These are phyloP conservation scores for Nannobrachium achirus DNA, from an alignment of 2,113 vertebrate species.

Conservation along the genomic window DNA sequence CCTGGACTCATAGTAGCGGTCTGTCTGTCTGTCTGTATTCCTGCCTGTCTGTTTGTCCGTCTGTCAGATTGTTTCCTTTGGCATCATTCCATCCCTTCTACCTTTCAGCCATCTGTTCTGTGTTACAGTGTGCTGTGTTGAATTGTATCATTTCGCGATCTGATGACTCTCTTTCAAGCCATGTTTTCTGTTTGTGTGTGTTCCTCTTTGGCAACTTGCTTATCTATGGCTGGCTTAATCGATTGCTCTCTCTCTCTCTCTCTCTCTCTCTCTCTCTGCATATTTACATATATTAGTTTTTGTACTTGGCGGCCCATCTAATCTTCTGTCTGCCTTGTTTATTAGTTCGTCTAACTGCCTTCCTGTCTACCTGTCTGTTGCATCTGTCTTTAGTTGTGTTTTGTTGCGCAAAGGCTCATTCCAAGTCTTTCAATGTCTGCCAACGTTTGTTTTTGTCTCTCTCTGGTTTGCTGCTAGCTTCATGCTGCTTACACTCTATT, in stretches of 20 bases:
- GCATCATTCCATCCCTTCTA: too few relatives aligned
- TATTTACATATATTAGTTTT: not conserved
- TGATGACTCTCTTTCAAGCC: too few relatives aligned
- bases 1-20: not conserved
- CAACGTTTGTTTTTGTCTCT: conserved; percentile 20
- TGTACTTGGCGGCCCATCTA: too few relatives aligned
- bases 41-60: conserved; percentile 5
- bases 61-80: not conserved
- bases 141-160: too few relatives aligned
- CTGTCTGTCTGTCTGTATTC: not conserved
- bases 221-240: not conserved
- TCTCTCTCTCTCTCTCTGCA: conserved; percentile 2
- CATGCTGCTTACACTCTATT: conserved; percentile 61
- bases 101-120: too few relatives aligned
- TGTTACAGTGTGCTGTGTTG: too few relatives aligned
- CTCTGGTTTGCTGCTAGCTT: conserved; percentile 37
- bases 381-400: not conserved
- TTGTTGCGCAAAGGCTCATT: too few relatives aligned
- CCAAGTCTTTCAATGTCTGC: too few relatives aligned
- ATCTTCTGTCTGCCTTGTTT: too few relatives aligned
- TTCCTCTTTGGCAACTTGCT: not conserved
- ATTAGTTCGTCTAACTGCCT: not conserved
- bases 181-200: not conserved
- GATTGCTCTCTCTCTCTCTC: not conserved
- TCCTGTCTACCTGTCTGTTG: not conserved